A percentile compares a stretch with the other conserved stretches of the same genome.
Conservation (phyloP, 2,888 invertebrate species). For the Diaperis boleti region DNA sequence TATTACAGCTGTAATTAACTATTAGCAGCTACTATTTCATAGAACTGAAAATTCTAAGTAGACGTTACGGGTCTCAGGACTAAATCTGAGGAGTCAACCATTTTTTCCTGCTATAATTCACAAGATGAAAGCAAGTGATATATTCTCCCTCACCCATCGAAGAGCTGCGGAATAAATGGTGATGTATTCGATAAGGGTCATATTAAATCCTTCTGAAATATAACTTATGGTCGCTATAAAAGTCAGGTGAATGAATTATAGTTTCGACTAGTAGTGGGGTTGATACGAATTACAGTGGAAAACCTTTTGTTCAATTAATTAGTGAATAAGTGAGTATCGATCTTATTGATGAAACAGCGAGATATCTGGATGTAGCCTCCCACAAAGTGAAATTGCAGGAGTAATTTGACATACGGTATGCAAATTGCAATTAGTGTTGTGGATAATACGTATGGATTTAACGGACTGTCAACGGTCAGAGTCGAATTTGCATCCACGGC, state of each 20-base stretch:
- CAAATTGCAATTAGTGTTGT: slow-evolving; percentile 22
- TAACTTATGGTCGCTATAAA: slow-evolving; percentile 47
- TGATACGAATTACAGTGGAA: too few relatives aligned
- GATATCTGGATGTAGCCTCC: too few relatives aligned
- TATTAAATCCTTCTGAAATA: slow-evolving; percentile 50
- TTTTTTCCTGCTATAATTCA: slow-evolving; percentile 55
- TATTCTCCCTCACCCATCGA: slow-evolving; percentile 43
- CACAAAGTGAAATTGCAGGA: slow-evolving; percentile 13
- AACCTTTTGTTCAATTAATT: neutral
- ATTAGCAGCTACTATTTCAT: too few relatives aligned
- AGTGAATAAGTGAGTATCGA: neutral
- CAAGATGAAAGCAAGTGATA: slow-evolving; percentile 51
- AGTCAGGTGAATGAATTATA: slow-evolving; percentile 46
- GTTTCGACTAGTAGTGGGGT: slow-evolving; percentile 1
- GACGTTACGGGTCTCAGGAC: too few relatives aligned
- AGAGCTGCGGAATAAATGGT: slow-evolving; percentile 43
- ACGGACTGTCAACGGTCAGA: slow-evolving; percentile 11
- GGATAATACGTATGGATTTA: slow-evolving; percentile 18
- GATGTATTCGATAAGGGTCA: slow-evolving; percentile 52
- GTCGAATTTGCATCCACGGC: too few relatives aligned
- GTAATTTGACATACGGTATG: slow-evolving; percentile 12
- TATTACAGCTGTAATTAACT: too few relatives aligned
- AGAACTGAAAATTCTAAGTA: too few relatives aligned
- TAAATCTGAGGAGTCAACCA: slow-evolving; percentile 55
- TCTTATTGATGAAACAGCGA: neutral